Evolutionary conservation across 2,888 invertebrate genomes (phyloP), one percentile per base, ranked within the genome.

Genomic region (Carpatolechia fugitivella): DNA sequence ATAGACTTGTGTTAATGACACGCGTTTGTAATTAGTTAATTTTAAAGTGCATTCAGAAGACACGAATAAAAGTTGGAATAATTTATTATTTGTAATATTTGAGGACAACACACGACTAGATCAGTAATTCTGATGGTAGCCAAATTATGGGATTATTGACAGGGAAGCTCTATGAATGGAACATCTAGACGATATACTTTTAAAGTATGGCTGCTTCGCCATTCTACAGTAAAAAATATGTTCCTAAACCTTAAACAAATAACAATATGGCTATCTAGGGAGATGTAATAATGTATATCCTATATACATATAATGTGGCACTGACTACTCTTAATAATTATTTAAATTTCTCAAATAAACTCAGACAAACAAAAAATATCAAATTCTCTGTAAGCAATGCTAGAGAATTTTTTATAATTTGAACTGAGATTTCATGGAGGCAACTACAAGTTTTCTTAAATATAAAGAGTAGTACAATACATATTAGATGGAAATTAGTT

Each of bases 151-250:
- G 66, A 72, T 67, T 73, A 60, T 77, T 65, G 65, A 72, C 76
- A 66, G 73, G 89, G 89, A 89, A 89, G 88, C 89, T 83, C 89
- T 85, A 82, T 80, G 76, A 70, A 72, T 78, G 78, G 76, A 82
- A 83, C 74, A 80, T 74, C 79, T 82, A 85, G 65, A 70, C 62
- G 61, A 62, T 64, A 67, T 70, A 69, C 68, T 62, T 74, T 72
- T 70, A 74, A 71, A 72, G 68, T 80, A 78, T 69, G 68, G 66
- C 72, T 70, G 74, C 76, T 78, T 77, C 72, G 78, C 70, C 68
- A n/a, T 65, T 72, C 80, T 82, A 83, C 72, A 75, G 71, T 80
- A 80, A 73, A 85, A 79, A 78, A 78, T 75, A 78, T 73, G 76
- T 69, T 66, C 65, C 79, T 83, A 81, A 69, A 72, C 80, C 76